Evolutionary conservation across 2,797 vertebrate genomes (phyloP), one percentile per base, ranked within the genome.

Genomic region (Muscicapa striata): DNA sequence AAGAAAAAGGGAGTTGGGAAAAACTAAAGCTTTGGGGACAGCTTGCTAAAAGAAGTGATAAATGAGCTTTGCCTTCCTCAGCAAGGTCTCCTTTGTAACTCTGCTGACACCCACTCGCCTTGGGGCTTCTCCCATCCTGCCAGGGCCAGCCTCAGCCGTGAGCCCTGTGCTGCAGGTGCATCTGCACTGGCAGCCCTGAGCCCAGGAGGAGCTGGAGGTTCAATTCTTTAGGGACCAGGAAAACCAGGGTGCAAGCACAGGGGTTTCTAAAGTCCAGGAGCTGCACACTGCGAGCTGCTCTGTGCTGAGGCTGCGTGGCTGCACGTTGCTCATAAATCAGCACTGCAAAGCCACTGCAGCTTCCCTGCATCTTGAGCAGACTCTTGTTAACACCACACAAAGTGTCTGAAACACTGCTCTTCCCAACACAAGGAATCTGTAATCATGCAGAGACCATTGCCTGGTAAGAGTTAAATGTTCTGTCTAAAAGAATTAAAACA

Each of bases 311-410:
- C 54, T 68, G 43, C 5, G 1, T 18, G 68, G 40, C 64, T 90
- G 54, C 45, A 11, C 87, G 49, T 45, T 3, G 72, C 76, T 91
- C 51, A n/a, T 30, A 78, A 84, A 86, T 76, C 91, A 58, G 40
- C 0, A 0, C 78, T 51, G 6, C 64, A 13, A 29, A 72, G 43
- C 1, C 0, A 19, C 10, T 49, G 62, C 0, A 0, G 34, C 40
- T 82, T 64, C 68, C 59, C 75, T 68, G 81, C 64, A 72, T 10
- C 72, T 51, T 32, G 27, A 77, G 80, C 75, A 79, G 34, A 16
- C 3, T 0, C 52, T 84, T 91, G 73, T 69, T 72, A 83, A 16
- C 21, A 51, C n/a, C 24, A 29, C 36, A 29, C 23, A 18, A 46
- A 76, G 30, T 24, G 9, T 20, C 48, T 45, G 66, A 55, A 87